Evolutionary conservation across 2,888 invertebrate genomes (phyloP).

Genomic region (Chrysina gloriosa): DNA sequence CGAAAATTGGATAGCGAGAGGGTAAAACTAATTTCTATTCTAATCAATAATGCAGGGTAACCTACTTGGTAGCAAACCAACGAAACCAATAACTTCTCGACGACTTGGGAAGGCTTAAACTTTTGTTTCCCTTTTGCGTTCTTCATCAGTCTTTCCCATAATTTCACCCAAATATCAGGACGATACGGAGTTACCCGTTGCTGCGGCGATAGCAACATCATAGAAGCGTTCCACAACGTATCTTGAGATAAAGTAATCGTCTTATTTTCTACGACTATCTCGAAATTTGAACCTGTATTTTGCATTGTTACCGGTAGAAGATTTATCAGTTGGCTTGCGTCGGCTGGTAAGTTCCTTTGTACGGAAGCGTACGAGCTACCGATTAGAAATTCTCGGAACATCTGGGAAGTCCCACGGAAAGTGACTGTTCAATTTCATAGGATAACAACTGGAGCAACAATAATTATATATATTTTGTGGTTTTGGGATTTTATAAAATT

Average conservation of each 20-base stretch:
- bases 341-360: conserved; percentile 77
- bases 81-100: conserved; percentile 82
- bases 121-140: conserved; percentile 71
- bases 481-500: not conserved
- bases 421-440: conserved; percentile 71
- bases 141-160: conserved; percentile 79
- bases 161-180: conserved; percentile 84
- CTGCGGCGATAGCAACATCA: conserved; percentile 85
- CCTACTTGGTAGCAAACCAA: conserved; percentile 83
- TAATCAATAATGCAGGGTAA: too few species aligned
- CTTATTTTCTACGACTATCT: conserved; percentile 70
- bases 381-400: conserved; percentile 85
- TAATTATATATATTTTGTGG: not conserved
- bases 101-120: conserved; percentile 77
- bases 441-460: conserved; percentile 68
- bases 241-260: conserved; percentile 78
- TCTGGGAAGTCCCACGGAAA: conserved; percentile 73
- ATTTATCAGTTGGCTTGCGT: conserved; percentile 75
- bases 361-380: conserved; percentile 79
- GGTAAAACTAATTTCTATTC: not conserved
- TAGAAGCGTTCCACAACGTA: conserved; percentile 82
- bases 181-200: conserved; percentile 86
- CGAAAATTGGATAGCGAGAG: not conserved
- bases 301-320: conserved; percentile 79
- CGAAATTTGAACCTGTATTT: conserved; percentile 69